Base-by-base conservation (phyloP, 2,888 invertebrate genomes). In the Drosophila affinis region DNA sequence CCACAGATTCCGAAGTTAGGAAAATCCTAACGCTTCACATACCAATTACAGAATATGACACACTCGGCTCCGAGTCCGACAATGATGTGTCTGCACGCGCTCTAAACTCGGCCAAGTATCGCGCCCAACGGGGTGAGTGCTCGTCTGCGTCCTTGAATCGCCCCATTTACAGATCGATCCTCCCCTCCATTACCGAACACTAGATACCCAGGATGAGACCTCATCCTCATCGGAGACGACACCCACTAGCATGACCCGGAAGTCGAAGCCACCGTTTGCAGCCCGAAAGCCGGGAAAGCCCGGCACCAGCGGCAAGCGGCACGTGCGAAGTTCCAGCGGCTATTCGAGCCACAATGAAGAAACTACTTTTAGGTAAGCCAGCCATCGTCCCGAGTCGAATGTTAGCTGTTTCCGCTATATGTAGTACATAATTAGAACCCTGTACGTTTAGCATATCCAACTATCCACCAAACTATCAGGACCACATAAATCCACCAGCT, bases 1-100 rank as follows among this genome's bases (percentile, higher is more conserved):
- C 97, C 92, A 97, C 97, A 94, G 97, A 97, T 95, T 97, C 97
- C 93, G 97, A 97, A 95, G 96, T 96, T 94, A 96, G 96, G 95
- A 96, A 96, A 95, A 96, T 96, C 94, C 93, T 96, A 95, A 96
- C 96, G 93, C 95, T 96, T 93, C 96, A 96, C 95, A 95, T 96
- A 94, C 96, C 96, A 94, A 96, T 96, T 95, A 96, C 96, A 95
- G 97, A 97, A 94, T 97, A 97, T 94, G 97, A 97, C 94, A 95
- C 95, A 90, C 94, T 95, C 91, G 95, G 95, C 90, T 95, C 95
- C 91, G 95, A 95, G 92, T 95, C 95, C 92, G 95, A 95, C 93
- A 97, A 97, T 92, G 97, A 97, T 93, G 94, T 93, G 91, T 94
- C 94, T 82, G 94, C 95, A 91, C 96, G 95, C 63, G 93, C 91